Evolutionary conservation across 2,113 vertebrate genomes (phyloP).

Genomic region (Scatophagus argus): DNA sequence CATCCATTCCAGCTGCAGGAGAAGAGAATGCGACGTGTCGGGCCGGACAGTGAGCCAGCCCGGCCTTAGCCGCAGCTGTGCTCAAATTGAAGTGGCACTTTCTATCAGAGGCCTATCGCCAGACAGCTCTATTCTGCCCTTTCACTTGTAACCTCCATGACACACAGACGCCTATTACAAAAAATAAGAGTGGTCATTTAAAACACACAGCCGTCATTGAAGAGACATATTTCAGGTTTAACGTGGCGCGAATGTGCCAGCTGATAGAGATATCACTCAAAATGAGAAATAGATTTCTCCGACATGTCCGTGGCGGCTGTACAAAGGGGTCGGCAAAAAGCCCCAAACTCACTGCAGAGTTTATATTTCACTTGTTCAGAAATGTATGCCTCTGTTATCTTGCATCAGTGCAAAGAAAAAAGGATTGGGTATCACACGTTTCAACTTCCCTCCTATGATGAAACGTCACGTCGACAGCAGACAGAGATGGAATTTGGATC

Average conservation of each 20-base stretch:
- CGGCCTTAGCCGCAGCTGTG: slow-evolving; percentile 73
- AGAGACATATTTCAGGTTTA: slow-evolving; percentile 64
- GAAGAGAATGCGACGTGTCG: slow-evolving; percentile 78
- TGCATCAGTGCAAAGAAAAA: slow-evolving; percentile 59
- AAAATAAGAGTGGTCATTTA: slow-evolving; percentile 74
- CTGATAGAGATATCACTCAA: slow-evolving; percentile 73
- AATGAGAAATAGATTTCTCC: slow-evolving; percentile 67
- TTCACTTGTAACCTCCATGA: slow-evolving; percentile 70
- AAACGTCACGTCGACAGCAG: slow-evolving; percentile 64
- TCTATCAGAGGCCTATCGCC: slow-evolving; percentile 77
- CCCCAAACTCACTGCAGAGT: slow-evolving; percentile 62
- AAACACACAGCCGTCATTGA: slow-evolving; percentile 59
- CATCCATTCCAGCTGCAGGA: slow-evolving; percentile 69
- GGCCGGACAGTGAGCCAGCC: slow-evolving; percentile 74
- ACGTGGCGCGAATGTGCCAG: slow-evolving; percentile 53
- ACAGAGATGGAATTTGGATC: slow-evolving; percentile 64
- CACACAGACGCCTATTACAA: slow-evolving; percentile 55
- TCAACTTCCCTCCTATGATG: slow-evolving; percentile 65
- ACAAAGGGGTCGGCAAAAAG: slow-evolving; percentile 60
- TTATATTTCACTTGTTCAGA: slow-evolving; percentile 76
- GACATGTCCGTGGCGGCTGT: slow-evolving; percentile 56
- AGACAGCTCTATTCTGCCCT: slow-evolving; percentile 76
- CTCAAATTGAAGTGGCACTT: slow-evolving; percentile 80
- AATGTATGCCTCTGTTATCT: slow-evolving; percentile 70
- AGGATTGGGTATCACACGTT: slow-evolving; percentile 60